Percentiles rank a stretch among this genome's conserved stretches.
phyloP scores from a whole-genome alignment of 2,888 invertebrate species.

The Leptinotarsa peninsularis region DNA sequence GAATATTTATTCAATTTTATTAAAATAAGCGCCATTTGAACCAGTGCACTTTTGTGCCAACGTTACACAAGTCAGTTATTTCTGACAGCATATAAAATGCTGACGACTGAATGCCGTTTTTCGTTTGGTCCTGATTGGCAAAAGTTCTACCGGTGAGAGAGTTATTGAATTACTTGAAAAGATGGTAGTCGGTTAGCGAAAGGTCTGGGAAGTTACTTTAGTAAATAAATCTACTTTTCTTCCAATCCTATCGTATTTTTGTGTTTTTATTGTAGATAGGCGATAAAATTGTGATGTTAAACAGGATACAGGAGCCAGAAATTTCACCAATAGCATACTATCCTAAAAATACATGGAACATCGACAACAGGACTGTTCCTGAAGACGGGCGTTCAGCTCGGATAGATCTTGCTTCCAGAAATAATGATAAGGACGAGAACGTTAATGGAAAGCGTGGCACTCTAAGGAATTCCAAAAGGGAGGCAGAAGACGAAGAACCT shows the following conservation, averaged over 20 bases:
- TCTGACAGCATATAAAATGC: no score
- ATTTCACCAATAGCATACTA: slow-evolving; percentile 71
- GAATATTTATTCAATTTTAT: no score
- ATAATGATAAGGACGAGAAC: slow-evolving; percentile 76
- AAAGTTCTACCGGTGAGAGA: no score
- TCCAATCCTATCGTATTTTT: slow-evolving; percentile 18
- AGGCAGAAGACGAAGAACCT: slow-evolving; percentile 51
- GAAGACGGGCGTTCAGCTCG: slow-evolving; percentile 54
- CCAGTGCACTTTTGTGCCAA: no score
- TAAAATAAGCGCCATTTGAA: no score
- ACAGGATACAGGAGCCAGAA: slow-evolving; percentile 71
- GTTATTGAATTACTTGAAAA: no score
- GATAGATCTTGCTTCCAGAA: slow-evolving; percentile 59
- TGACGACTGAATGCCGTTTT: no score
- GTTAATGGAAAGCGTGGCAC: slow-evolving; percentile 78
- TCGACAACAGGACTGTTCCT: slow-evolving; percentile 43
- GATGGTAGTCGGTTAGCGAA: no score
- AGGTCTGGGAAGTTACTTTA: no score
- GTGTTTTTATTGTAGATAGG: slow-evolving; percentile 69
- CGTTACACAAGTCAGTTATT: no score
- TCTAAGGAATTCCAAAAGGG: slow-evolving; percentile 62
- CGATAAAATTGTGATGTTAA: slow-evolving; percentile 81
- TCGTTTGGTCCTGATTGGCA: no score
- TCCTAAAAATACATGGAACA: slow-evolving; percentile 55
- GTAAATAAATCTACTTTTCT: no score